Conservation (phyloP, 2,888 invertebrate genomes). For the Keiferia lycopersicella region DNA sequence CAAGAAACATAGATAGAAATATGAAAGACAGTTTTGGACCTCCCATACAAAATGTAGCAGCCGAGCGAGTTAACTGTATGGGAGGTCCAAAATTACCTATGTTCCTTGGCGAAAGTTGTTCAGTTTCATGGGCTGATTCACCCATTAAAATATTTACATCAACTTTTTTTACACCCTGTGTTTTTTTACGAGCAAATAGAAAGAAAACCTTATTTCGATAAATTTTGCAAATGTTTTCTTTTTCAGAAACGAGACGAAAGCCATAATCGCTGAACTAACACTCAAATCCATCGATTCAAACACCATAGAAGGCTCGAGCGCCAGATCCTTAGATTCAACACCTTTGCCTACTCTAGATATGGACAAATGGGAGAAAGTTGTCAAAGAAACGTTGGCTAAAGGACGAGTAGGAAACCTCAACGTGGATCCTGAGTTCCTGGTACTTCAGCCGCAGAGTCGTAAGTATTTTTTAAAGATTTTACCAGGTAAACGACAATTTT, state of each 20-base stretch:
- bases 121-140: too few relatives aligned
- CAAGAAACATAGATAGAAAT: too few relatives aligned
- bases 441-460: conserved; percentile 87
- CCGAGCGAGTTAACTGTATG: too few relatives aligned
- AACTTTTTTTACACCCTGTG: too few relatives aligned
- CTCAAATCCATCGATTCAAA: conserved; percentile 87
- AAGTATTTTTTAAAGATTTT: too few relatives aligned
- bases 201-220: not conserved
- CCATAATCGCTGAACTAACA: conserved; percentile 88
- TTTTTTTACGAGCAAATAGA: too few relatives aligned
- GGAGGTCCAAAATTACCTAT: too few relatives aligned
- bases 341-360: conserved; percentile 38
- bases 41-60: too few relatives aligned
- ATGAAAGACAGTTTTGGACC: too few relatives aligned
- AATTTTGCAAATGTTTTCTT: conserved; percentile 20
- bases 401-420: conserved; percentile 90
- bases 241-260: conserved; percentile 78
- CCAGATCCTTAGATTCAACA: conserved; percentile 49
- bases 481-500: too few relatives aligned
- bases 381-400: conserved; percentile 85
- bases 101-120: too few relatives aligned
- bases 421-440: conserved; percentile 90
- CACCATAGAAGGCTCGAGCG: conserved; percentile 81
- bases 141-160: too few relatives aligned
- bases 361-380: conserved; percentile 76